These are phyloP conservation scores for Wiebesia pumilae DNA, from an alignment of 1,140 invertebrate genomes.

Conservation along the genomic window DNA sequence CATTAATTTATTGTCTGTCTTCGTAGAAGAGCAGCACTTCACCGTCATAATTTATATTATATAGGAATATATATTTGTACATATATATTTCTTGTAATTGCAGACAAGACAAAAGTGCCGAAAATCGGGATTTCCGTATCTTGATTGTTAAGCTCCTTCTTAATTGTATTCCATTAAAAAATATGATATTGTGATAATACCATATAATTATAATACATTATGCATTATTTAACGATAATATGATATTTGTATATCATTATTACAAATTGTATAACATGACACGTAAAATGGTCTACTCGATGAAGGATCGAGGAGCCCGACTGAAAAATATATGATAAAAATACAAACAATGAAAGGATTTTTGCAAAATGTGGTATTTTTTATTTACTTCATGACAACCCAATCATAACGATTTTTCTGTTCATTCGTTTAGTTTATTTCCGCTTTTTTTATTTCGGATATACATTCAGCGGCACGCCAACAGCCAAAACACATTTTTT, in stretches of 20 bases:
- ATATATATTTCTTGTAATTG: slow-evolving; percentile 30
- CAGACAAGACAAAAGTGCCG: slow-evolving; percentile 47
- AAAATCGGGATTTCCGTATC: slow-evolving; percentile 44
- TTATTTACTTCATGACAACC: slow-evolving; percentile 60
- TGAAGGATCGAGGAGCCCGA: slow-evolving; percentile 34
- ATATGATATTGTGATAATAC: slow-evolving; percentile 69
- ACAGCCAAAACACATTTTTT: slow-evolving; percentile 57
- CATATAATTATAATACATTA: slow-evolving; percentile 58
- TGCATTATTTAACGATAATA: slow-evolving; percentile 48
- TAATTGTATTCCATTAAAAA: slow-evolving; percentile 67
- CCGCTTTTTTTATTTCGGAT: slow-evolving; percentile 56
- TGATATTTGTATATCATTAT: slow-evolving; percentile 48
- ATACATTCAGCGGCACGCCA: slow-evolving; percentile 60
- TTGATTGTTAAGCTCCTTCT: slow-evolving; percentile 53
- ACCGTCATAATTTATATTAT: slow-evolving; percentile 47
- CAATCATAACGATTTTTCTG: slow-evolving; percentile 28
- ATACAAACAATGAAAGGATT: slow-evolving; percentile 44
- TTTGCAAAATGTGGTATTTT: slow-evolving; percentile 59
- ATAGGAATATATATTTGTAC: slow-evolving; percentile 14
- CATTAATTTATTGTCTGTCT: slow-evolving; percentile 51
- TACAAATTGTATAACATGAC: slow-evolving; percentile 52
- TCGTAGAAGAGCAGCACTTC: slow-evolving; percentile 32
- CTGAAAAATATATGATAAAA: slow-evolving; percentile 52
- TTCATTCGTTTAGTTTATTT: slow-evolving; percentile 37
- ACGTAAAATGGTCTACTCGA: slow-evolving; percentile 49